Evolutionary conservation across 2,888 invertebrate genomes (phyloP).

Genomic region (Ecliptopera silaceata): DNA sequence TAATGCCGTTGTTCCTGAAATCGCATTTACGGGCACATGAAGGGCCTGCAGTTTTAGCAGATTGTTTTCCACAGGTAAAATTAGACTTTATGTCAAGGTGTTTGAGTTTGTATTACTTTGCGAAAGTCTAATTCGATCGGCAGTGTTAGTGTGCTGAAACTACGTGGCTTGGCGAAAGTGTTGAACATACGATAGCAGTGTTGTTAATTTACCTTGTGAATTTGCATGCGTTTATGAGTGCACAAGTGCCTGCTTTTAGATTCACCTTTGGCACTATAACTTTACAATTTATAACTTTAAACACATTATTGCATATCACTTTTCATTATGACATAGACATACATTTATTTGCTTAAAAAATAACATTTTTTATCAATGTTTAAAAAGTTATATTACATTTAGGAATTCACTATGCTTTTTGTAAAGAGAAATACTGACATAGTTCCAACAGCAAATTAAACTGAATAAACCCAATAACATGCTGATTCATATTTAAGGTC

Average conservation of each 20-base stretch:
- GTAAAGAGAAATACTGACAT: too few species aligned
- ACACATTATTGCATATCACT: too few species aligned
- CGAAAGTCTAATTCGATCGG: conserved; percentile 50
- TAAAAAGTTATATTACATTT: too few species aligned
- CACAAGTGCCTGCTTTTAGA: too few species aligned
- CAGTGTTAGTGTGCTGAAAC: conserved; percentile 53
- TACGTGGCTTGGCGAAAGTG: conserved; percentile 55
- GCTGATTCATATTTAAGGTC: not conserved
- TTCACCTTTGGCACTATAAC: too few species aligned
- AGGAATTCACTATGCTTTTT: too few species aligned
- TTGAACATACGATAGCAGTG: conserved; percentile 49
- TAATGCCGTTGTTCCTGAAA: conserved; percentile 33
- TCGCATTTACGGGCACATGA: conserved; percentile 62
- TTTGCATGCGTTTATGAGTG: conserved; percentile 27
- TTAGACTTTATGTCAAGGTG: conserved; percentile 47
- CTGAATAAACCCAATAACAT: too few species aligned
- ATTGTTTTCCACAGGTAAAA: conserved; percentile 44
- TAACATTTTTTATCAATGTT: too few species aligned
- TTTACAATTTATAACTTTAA: too few species aligned
- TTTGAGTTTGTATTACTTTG: conserved; percentile 43
- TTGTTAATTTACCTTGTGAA: conserved; percentile 40
- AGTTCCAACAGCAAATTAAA: too few species aligned
- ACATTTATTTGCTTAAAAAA: too few species aligned
- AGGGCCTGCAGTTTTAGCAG: conserved; percentile 64
- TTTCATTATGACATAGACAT: too few species aligned